Base-by-base conservation (phyloP, 1,140 invertebrate genomes). In the Chrysopa pallens region DNA sequence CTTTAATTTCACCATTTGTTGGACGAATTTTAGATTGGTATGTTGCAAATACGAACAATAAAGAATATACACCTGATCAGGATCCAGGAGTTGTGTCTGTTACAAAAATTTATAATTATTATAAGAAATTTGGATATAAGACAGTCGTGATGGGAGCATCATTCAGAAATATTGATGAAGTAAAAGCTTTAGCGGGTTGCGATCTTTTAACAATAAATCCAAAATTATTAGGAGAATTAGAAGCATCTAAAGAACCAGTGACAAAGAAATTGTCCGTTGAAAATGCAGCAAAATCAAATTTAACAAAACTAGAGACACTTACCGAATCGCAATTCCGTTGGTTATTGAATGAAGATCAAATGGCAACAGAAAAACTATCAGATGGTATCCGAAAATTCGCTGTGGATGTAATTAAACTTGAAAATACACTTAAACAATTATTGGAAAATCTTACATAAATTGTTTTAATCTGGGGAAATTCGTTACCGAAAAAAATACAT, bases 141-240 rank as follows among this genome's bases (percentile, higher is more conserved):
- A 99, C 95, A 1, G 84, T 91, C 43, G 92, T 99, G 0, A 99
- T 99, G 96, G 96, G 94, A 17, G 96, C 96, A 11, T 98, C 95
- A 0, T 99, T 99, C 67, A 72, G 96, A 45, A 99, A 98, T 68
- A 74, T 76, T 38, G 81, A 76, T 36, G 86, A 99, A 72, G 93
- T 99, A 44, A 78, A 76, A 47, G 90, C 86, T 39, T 67, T 99
- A n/a, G 83, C 87, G 44, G 96, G 96, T 27, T 98, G 93, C 66
- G 96, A 99, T 65, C 72, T 94, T 9, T 69, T 99, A n/a, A 99
- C 95, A 6, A 98, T 99, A 42, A 87, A 84, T 53, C 89, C 90
- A 1, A 77, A 83, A 51, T 62, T 94, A 9, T 60, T 94, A 12
- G 77, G 85, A 48, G 80, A 92, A 59, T 58, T 94, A 27, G 80